Evolutionary conservation across 2,113 vertebrate species (phyloP), one percentile per base, ranked within the genome.

Genomic region (Cyanoramphus novaezelandiae): DNA sequence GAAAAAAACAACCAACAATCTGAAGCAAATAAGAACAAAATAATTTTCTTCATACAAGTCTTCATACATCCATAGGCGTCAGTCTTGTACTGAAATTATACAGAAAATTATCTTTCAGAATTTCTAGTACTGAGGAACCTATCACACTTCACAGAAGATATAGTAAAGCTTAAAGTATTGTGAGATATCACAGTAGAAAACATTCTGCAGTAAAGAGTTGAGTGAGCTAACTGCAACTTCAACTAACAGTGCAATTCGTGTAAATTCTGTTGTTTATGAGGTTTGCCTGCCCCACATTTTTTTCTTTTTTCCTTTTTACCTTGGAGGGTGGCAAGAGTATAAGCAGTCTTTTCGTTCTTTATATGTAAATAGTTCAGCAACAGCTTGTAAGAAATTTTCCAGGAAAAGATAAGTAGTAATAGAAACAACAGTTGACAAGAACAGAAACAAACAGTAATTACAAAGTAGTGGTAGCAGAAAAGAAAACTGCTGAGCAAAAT

Each of bases 271-370:
- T 59, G 55, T n/a, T n/a, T 59, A 59, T 35, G 33, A 23, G 13
- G 35, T 59, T 35, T 59, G 57, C 33, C 19, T n/a, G 31, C 33
- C 49, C 53, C 55, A 21, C 19, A 11, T 21, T 57, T 57, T 57
- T 57, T 53, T 52, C 39, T 19, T 55, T 33, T 33, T 16, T 53
- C 28, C 28, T 29, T 53, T 53, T 53, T 53, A 18, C 28, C 13
- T 0, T 1, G 2, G 10, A 52, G 13, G 3, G 11, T 23, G 9
- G 9, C 11, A 74, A 9, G 4, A 83, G 1, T 17, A 50, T 44
- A 59, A 39, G 7, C 3, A 71, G 11, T 11, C 35, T 71, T 78
- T 41, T 41, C 29, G 6, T 13, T 46, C 6, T 41, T 49, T 52
- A 1, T 35, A 87, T 41, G 21, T 69, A 4, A 88, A 57, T 2